Percentiles rank a stretch among this genome's conserved stretches.
These are phyloP conservation scores for Anarrhichthys ocellatus DNA, from an alignment of 2,113 vertebrate species.

Conservation along the genomic window DNA sequence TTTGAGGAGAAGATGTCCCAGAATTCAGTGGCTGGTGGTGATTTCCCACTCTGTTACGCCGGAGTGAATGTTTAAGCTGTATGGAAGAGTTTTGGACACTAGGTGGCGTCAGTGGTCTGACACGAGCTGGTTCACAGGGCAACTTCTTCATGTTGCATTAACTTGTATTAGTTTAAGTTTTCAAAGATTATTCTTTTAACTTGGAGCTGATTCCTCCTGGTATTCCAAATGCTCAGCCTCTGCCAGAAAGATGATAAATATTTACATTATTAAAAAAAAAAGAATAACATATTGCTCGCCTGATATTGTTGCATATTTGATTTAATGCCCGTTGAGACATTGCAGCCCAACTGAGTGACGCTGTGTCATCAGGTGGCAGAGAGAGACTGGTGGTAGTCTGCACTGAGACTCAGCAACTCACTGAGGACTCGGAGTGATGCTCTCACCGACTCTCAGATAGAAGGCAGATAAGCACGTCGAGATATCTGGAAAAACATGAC, in stretches of 20 bases:
- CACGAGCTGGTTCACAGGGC: too few relatives aligned
- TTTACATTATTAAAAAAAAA: too few relatives aligned
- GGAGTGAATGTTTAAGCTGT: not conserved
- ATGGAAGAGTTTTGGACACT: not conserved
- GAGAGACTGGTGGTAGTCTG: slow-evolving; percentile 33
- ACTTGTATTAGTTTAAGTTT: not conserved
- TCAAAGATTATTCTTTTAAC: too few relatives aligned
- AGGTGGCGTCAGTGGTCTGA: slow-evolving; percentile 35
- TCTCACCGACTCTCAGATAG: not conserved
- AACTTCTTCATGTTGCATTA: not conserved
- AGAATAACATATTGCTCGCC: too few relatives aligned
- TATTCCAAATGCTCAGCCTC: too few relatives aligned
- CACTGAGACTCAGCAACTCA: slow-evolving; percentile 27
- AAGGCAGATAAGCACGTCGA: too few relatives aligned
- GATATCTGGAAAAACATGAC: too few relatives aligned
- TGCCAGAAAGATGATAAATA: too few relatives aligned
- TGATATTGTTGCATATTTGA: too few relatives aligned
- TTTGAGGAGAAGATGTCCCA: not conserved
- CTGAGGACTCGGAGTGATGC: slow-evolving; percentile 21
- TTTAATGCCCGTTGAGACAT: too few relatives aligned
- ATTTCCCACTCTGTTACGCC: too few relatives aligned
- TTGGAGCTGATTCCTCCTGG: too few relatives aligned
- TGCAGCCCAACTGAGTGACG: not conserved
- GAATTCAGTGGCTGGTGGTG: not conserved
- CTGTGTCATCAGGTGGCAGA: slow-evolving; percentile 54